A percentile compares a stretch with the other conserved stretches of the same genome.
These are phyloP conservation scores for Chionoecetes opilio DNA, from an alignment of 1,140 invertebrate species.

Conservation along the genomic window DNA sequence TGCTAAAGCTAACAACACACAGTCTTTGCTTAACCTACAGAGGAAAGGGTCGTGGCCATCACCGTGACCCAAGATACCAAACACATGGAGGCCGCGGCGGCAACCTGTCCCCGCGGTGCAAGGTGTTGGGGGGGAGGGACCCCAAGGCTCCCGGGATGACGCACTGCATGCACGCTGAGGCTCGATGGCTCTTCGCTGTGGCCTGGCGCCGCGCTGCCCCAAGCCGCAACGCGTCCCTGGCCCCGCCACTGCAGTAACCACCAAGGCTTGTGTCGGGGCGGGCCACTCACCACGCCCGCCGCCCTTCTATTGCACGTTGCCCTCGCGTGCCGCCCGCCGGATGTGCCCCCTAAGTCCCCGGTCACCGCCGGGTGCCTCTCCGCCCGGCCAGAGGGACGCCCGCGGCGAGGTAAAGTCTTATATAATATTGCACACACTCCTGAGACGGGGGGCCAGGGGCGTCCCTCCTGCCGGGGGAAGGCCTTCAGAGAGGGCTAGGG, in stretches of 20 bases:
- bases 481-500: background rate
- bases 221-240: background rate
- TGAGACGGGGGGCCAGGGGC: conserved; percentile 72
- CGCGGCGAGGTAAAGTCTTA: conserved; percentile 75
- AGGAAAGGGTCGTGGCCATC: conserved; percentile 45
- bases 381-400: background rate
- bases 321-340: conserved; percentile 61
- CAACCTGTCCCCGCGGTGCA: conserved; percentile 64
- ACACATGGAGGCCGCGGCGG: conserved; percentile 61
- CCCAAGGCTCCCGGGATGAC: conserved; percentile 66
- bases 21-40: conserved; percentile 27
- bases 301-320: conserved; percentile 73
- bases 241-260: background rate
- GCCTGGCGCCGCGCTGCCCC: background rate
- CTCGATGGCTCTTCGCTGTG: background rate
- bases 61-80: conserved; percentile 54
- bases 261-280: no score
- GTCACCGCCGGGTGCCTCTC: background rate
- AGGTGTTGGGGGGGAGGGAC: background rate
- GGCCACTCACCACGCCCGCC: conserved; percentile 34
- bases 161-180: conserved; percentile 65
- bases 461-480: background rate
- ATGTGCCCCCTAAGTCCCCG: background rate
- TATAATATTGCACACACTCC: conserved; percentile 79
- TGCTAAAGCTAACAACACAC: background rate